Conservation (phyloP, 1,140 invertebrate genomes). For the Myzus persicae region DNA sequence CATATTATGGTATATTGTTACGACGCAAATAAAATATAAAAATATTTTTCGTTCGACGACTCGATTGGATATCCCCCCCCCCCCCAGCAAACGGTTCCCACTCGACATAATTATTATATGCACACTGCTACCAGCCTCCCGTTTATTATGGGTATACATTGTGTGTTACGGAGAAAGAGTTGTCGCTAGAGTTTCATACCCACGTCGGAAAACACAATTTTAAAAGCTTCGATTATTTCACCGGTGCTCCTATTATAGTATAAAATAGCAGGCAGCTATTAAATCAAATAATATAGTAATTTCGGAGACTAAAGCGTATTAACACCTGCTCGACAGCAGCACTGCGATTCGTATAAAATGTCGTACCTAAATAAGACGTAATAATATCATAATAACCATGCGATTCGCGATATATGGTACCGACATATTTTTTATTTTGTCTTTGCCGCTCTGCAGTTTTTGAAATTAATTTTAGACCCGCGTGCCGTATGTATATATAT, state of each 20-base stretch:
- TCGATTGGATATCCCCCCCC: background rate
- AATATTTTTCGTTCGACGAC: background rate
- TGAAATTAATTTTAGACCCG: background rate
- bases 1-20: background rate
- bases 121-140: background rate
- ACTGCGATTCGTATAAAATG: background rate
- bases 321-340: background rate
- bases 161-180: background rate
- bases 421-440: slow-evolving; percentile 1
- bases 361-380: too few relatives aligned
- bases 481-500: background rate
- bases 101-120: background rate
- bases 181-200: background rate
- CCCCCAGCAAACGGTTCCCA: background rate
- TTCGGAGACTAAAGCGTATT: background rate
- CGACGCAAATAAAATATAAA: background rate
- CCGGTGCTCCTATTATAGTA: background rate
- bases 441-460: background rate
- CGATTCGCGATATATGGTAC: background rate
- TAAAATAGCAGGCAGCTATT: too few relatives aligned
- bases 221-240: background rate
- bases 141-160: background rate
- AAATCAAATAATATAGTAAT: background rate
- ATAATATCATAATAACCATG: background rate
- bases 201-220: background rate